A percentile compares a stretch with the other conserved stretches of the same genome.
phyloP scores from a whole-genome alignment of 2,888 invertebrate genomes.

The Lasiommata megera region DNA sequence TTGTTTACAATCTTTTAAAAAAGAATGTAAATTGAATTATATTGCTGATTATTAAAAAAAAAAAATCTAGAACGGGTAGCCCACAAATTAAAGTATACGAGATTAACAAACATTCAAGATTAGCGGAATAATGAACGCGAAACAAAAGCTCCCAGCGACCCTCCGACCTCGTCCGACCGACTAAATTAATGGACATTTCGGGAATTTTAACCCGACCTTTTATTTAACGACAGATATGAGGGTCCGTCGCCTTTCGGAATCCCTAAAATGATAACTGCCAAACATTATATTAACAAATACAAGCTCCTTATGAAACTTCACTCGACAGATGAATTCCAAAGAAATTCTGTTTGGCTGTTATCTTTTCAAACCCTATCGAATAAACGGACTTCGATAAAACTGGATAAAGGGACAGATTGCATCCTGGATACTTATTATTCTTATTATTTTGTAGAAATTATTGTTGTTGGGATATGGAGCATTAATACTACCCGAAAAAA shows the following conservation, averaged over 20 bases:
- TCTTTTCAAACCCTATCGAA: neutral
- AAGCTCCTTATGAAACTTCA: neutral
- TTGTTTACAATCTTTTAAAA: no score
- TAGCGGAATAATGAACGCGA: conserved; percentile 26
- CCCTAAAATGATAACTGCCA: conserved; percentile 8
- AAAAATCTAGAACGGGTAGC: neutral
- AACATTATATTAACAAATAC: conserved; percentile 4
- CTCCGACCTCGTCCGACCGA: neutral
- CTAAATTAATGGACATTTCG: conserved; percentile 17
- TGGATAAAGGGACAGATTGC: no score
- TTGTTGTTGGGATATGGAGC: no score
- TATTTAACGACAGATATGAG: conserved; percentile 15
- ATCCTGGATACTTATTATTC: no score
- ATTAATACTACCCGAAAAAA: no score
- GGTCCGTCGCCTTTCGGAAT: neutral
- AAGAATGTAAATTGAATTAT: no score
- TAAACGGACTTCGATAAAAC: no score
- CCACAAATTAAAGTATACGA: conserved; percentile 16
- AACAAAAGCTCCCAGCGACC: conserved; percentile 16
- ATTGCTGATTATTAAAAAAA: no score
- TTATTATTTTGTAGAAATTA: no score
- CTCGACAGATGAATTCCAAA: neutral
- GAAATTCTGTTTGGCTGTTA: no score
- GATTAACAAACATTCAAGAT: conserved; percentile 23
- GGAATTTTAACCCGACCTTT: conserved; percentile 16